phyloP scores from a whole-genome alignment of 2,113 vertebrate species.

The Rhodinocichla rosea region DNA sequence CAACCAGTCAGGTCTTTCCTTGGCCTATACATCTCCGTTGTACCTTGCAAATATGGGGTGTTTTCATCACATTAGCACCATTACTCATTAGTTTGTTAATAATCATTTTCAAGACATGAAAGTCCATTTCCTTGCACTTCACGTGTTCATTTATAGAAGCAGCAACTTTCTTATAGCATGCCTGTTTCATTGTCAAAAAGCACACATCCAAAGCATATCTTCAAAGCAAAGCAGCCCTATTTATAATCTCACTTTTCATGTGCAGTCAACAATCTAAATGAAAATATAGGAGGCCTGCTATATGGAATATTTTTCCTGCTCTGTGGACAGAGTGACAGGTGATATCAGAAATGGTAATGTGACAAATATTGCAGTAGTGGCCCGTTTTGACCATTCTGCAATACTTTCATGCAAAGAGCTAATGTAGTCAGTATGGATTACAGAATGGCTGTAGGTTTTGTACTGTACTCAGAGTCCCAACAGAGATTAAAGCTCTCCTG shows the following conservation, averaged over 20 bases:
- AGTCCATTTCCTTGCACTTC: not conserved
- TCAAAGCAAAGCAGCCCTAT: not conserved
- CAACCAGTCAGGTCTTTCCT: not conserved
- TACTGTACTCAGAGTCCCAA: constrained; percentile 25
- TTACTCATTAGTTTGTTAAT: not conserved
- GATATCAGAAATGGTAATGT: not conserved
- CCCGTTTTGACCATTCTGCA: constrained; percentile 24
- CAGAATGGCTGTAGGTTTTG: constrained; percentile 21
- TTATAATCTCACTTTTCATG: not conserved
- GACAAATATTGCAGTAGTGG: not conserved
- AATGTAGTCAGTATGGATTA: constrained; percentile 16
- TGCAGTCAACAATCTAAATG: not conserved
- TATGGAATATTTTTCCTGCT: not conserved
- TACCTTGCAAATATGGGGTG: not conserved
- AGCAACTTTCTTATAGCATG: not conserved
- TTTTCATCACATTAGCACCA: not conserved
- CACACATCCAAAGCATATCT: not conserved
- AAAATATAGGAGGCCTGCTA: not conserved
- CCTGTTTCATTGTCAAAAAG: not conserved
- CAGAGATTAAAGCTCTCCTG: constrained; percentile 59
- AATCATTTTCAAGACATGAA: not conserved
- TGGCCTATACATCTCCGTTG: not conserved
- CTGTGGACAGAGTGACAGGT: not conserved
- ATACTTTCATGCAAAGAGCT: not conserved
- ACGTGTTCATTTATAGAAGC: not conserved